Percentiles rank a stretch among this genome's conserved stretches.
Conservation (phyloP, 2,797 vertebrate genomes). For the Salarias fasciatus region DNA sequence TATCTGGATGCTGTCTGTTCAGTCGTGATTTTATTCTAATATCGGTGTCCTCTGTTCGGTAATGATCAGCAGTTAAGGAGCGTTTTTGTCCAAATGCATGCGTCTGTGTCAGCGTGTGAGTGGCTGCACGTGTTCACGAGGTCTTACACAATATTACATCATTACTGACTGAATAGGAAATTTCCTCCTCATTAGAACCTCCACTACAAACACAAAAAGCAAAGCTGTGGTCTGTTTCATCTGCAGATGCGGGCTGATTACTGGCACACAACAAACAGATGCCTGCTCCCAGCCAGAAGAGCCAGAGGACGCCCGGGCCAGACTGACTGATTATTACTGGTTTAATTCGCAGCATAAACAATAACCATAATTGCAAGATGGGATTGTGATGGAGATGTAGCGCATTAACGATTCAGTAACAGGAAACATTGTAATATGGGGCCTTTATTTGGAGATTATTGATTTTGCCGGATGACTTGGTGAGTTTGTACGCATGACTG, state of each 20-base stretch:
- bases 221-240: slow-evolving; percentile 32
- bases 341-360: slow-evolving; percentile 60
- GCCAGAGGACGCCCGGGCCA: slow-evolving; percentile 27
- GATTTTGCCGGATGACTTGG: slow-evolving; percentile 39
- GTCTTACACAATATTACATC: slow-evolving; percentile 9
- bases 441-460: slow-evolving; percentile 40
- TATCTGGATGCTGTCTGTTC: background rate
- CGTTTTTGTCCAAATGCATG: slow-evolving; percentile 3
- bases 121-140: background rate
- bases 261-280: slow-evolving; percentile 51
- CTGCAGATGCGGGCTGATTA: slow-evolving; percentile 55
- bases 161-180: slow-evolving; percentile 34
- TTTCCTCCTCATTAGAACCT: slow-evolving; percentile 33
- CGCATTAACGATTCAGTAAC: slow-evolving; percentile 50
- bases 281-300: slow-evolving; percentile 31
- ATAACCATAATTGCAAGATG: slow-evolving; percentile 45
- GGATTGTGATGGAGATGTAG: slow-evolving; percentile 40
- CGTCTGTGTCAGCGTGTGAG: background rate
- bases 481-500: slow-evolving; percentile 24
- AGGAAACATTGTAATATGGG: slow-evolving; percentile 40
- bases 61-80: background rate
- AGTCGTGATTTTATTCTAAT: background rate
- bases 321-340: slow-evolving; percentile 44
- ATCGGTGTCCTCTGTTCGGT: background rate
- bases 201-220: slow-evolving; percentile 32